phyloP scores from a whole-genome alignment of 2,888 invertebrate species.

The Drosophila prostipennis region DNA sequence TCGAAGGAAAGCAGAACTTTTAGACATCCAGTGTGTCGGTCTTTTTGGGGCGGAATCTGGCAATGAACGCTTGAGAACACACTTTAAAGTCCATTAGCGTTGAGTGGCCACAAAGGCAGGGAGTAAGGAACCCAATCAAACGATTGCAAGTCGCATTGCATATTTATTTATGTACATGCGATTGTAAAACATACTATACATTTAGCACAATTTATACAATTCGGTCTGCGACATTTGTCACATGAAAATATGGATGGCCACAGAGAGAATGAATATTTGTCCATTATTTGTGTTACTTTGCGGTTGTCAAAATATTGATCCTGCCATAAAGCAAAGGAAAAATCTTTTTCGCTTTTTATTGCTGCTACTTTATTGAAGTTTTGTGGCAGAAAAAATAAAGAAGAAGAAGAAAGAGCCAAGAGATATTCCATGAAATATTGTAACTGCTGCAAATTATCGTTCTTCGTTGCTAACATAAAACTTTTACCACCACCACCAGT shows the following conservation, averaged over 20 bases:
- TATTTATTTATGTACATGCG: constrained; percentile 36
- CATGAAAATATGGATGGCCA: constrained; percentile 32
- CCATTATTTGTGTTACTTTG: constrained; percentile 45
- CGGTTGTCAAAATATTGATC: constrained; percentile 48
- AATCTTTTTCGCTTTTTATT: constrained; percentile 46
- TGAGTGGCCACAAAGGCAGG: constrained; percentile 51
- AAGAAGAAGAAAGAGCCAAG: constrained; percentile 20
- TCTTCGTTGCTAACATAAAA: constrained; percentile 56
- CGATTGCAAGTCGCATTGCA: constrained; percentile 50
- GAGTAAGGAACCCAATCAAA: constrained; percentile 35
- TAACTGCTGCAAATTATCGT: constrained; percentile 65
- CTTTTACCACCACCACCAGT: constrained; percentile 44
- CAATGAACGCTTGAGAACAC: constrained; percentile 64
- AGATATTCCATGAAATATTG: constrained; percentile 54
- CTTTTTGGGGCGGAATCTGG: constrained; percentile 26
- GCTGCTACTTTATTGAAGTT: constrained; percentile 44
- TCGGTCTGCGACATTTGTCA: constrained; percentile 45
- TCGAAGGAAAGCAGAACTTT: constrained; percentile 18
- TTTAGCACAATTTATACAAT: constrained; percentile 41
- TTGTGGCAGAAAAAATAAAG: constrained; percentile 14
- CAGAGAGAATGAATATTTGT: constrained; percentile 35
- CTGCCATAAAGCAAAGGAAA: constrained; percentile 28
- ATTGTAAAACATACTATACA: constrained; percentile 24
- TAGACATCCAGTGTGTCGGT: constrained; percentile 28
- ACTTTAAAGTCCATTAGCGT: constrained; percentile 81